phyloP scores from a whole-genome alignment of 2,888 invertebrate species.

The Drosophila aldrichi region DNA sequence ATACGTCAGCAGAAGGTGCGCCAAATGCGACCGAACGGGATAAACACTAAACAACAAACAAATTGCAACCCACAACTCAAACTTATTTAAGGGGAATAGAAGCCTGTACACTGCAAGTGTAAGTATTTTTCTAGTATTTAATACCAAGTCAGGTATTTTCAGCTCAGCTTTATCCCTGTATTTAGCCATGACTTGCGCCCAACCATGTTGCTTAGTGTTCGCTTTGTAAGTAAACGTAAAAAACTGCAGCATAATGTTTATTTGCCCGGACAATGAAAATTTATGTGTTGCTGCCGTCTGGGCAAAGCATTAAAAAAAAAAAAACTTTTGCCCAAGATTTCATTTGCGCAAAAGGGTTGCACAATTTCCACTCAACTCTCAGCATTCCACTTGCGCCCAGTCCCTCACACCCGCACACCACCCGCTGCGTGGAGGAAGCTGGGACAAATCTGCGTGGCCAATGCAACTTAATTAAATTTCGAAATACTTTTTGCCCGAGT shows the following conservation, averaged over 20 bases:
- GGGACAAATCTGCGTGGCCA: slow-evolving; percentile 77
- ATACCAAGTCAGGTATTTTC: neutral
- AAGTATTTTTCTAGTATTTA: neutral
- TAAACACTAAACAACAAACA: slow-evolving; percentile 37
- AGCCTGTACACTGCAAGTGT: neutral
- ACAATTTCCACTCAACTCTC: slow-evolving; percentile 6
- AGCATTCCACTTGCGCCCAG: neutral
- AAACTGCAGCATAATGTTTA: slow-evolving; percentile 79
- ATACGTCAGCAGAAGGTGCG: slow-evolving; percentile 79
- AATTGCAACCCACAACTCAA: neutral
- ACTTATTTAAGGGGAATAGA: neutral
- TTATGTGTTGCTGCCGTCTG: slow-evolving; percentile 64
- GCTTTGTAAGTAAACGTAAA: slow-evolving; percentile 39
- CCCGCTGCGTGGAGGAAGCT: slow-evolving; percentile 48
- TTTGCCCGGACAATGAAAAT: slow-evolving; percentile 68
- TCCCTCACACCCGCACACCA: neutral
- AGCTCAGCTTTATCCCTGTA: too few species aligned
- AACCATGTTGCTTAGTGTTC: slow-evolving; percentile 29
- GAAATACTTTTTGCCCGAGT: slow-evolving; percentile 64
- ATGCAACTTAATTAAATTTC: slow-evolving; percentile 82
- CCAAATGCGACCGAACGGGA: slow-evolving; percentile 61
- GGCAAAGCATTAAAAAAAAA: slow-evolving; percentile 74
- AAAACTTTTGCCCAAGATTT: slow-evolving; percentile 68
- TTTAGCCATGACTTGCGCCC: neutral
- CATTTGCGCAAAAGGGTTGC: slow-evolving; percentile 62